A percentile compares a stretch with the other conserved stretches of the same genome.
Evolutionary conservation across 2,888 invertebrate species (phyloP).

Genomic region (Lissonota sp.): DNA sequence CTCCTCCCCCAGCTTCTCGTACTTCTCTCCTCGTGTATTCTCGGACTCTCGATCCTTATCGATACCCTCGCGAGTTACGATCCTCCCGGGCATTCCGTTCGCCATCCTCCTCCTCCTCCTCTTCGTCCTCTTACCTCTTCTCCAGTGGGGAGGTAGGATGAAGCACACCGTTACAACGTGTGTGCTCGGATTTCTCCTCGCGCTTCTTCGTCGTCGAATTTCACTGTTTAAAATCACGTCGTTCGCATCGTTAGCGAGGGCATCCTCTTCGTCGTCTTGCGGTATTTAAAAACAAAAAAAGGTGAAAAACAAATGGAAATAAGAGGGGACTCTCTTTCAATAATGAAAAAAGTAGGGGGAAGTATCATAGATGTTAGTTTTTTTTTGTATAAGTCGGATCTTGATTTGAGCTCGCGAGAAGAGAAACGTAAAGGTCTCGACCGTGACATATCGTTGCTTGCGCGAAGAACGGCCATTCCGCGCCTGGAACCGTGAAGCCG

Average conservation of each 20-base stretch:
- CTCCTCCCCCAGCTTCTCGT: slow-evolving; percentile 41
- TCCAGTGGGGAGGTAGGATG: not conserved
- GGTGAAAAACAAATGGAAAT: not conserved
- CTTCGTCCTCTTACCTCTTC: slow-evolving; percentile 41
- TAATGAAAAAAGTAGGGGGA: slow-evolving; percentile 3
- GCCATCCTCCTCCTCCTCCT: slow-evolving; percentile 49
- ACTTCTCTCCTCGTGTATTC: slow-evolving; percentile 37
- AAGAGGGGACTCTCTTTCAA: too few species aligned
- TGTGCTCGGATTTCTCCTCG: slow-evolving; percentile 42
- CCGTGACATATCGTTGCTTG: slow-evolving; percentile 68
- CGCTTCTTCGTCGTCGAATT: slow-evolving; percentile 33
- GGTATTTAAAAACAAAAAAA: slow-evolving; percentile 1
- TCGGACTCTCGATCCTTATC: slow-evolving; percentile 75
- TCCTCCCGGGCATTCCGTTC: slow-evolving; percentile 66
- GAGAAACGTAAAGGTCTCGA: slow-evolving; percentile 67
- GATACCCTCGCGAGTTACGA: slow-evolving; percentile 67
- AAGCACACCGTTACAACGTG: slow-evolving; percentile 55
- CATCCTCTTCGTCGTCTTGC: slow-evolving; percentile 30
- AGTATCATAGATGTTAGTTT: not conserved
- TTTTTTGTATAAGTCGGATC: too few species aligned
- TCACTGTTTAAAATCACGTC: slow-evolving; percentile 40
- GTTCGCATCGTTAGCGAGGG: slow-evolving; percentile 60
- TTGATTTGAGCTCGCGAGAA: not conserved
- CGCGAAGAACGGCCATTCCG: slow-evolving; percentile 40
- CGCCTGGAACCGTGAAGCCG: slow-evolving; percentile 12